A percentile compares a stretch with the other conserved stretches of the same genome.
Evolutionary conservation across 2,113 vertebrate genomes (phyloP).

Genomic region (Corvus hawaiiensis): DNA sequence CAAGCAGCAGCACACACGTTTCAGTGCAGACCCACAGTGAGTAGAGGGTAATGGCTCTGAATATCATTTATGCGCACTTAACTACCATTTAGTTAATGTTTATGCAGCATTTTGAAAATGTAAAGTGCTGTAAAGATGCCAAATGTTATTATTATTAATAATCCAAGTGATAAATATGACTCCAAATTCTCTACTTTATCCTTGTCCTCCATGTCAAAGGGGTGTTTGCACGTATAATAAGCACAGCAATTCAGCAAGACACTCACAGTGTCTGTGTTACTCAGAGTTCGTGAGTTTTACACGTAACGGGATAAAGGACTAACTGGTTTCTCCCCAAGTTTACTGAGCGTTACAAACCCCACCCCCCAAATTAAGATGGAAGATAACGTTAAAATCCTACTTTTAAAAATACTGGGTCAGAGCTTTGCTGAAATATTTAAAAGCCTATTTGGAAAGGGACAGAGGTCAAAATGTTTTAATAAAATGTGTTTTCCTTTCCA

Average conservation of each 20-base stretch:
- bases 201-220: slow-evolving; percentile 8
- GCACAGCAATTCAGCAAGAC: neutral
- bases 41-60: slow-evolving; percentile 45
- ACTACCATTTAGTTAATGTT: slow-evolving; percentile 58
- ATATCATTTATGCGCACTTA: slow-evolving; percentile 56
- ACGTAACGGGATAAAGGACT: neutral
- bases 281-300: neutral
- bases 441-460: neutral
- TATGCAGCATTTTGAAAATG: slow-evolving; percentile 50
- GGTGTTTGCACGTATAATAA: neutral
- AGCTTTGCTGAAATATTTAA: neutral
- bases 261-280: neutral
- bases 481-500: neutral
- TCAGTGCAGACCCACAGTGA: slow-evolving; percentile 1
- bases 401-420: slow-evolving; percentile 1
- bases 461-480: neutral
- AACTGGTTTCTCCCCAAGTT: neutral
- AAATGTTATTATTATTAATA: slow-evolving; percentile 47
- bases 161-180: slow-evolving; percentile 38
- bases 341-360: neutral
- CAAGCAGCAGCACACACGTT: neutral
- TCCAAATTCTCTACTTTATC: slow-evolving; percentile 6
- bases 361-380: neutral
- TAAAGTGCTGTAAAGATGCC: slow-evolving; percentile 49
- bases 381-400: neutral